phyloP scores from a whole-genome alignment of 2,888 invertebrate genomes.

The Cantharis rustica region DNA sequence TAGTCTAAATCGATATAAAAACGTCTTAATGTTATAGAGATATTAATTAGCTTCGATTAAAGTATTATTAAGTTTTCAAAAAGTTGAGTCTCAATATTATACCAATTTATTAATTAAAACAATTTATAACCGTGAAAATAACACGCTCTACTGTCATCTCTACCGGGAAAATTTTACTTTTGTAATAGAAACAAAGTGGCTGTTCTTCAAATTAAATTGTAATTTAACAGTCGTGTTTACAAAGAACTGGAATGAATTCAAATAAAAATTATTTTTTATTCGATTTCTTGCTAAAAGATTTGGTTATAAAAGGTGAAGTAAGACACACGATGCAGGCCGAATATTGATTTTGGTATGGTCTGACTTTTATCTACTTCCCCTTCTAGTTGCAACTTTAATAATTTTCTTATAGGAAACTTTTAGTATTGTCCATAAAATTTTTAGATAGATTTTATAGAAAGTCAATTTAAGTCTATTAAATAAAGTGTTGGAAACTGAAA shows the following conservation, averaged over 20 bases:
- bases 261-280: background rate
- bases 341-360: background rate
- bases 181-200: background rate
- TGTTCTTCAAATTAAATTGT: background rate
- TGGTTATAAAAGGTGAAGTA: background rate
- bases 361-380: background rate
- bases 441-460: background rate
- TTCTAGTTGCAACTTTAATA: background rate
- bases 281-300: background rate
- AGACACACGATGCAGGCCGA: background rate
- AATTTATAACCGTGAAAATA: background rate
- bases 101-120: background rate
- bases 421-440: background rate
- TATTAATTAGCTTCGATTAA: background rate
- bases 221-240: background rate
- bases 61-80: background rate
- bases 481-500: background rate
- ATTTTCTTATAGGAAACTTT: background rate
- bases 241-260: background rate
- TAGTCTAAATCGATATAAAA: background rate
- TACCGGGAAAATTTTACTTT: background rate
- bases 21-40: background rate
- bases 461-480: background rate
- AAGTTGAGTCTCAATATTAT: background rate
- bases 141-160: background rate